Percentiles rank a stretch among this genome's conserved stretches.
These are phyloP conservation scores for Choloepus hoffmanni DNA, from an alignment of 2,113 vertebrate genomes.

Conservation along the genomic window DNA sequence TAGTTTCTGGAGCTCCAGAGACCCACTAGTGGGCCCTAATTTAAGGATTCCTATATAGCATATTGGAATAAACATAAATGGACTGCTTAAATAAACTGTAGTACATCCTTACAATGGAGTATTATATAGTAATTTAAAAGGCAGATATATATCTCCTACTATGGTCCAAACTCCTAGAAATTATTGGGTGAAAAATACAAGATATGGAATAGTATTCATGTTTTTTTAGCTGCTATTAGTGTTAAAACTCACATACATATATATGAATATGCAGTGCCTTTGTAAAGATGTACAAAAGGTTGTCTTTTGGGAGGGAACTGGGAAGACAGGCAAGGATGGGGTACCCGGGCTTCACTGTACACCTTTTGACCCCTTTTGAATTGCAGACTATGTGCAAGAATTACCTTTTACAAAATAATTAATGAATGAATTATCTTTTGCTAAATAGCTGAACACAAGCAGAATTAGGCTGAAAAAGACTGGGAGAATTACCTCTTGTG, in stretches of 20 bases:
- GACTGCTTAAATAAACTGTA: not conserved
- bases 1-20: not conserved
- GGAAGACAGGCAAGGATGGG: not conserved
- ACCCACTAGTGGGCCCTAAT: not conserved
- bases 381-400: not conserved
- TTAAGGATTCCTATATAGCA: not conserved
- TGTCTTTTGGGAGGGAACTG: not conserved
- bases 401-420: not conserved
- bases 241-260: not conserved
- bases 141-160: not conserved
- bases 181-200: not conserved
- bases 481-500: not conserved
- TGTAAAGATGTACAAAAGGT: not conserved
- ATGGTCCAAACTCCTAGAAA: not conserved
- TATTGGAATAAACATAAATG: not conserved
- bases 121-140: not conserved
- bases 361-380: not conserved
- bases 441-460: not conserved
- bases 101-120: not conserved
- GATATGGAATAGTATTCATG: not conserved
- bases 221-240: slow-evolving; percentile 41
- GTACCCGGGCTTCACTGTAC: not conserved
- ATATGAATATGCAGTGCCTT: not conserved
- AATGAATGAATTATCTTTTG: not conserved
- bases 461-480: not conserved